phyloP scores from a whole-genome alignment of 2,797 vertebrate species.

The Syndactyla subalaris region DNA sequence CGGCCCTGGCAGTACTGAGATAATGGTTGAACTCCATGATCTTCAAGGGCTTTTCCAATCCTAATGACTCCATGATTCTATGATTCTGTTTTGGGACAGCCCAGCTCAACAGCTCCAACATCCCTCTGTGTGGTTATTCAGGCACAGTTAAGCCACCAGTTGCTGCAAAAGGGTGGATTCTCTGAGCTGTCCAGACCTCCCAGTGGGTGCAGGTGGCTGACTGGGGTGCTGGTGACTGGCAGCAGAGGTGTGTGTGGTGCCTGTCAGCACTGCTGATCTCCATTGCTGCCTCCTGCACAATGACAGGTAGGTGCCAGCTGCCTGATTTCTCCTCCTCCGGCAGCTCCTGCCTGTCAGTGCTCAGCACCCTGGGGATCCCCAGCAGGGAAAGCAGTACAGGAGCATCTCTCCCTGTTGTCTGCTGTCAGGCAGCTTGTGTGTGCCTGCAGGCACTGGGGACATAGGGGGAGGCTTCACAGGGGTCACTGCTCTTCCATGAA shows the following conservation, averaged over 20 bases:
- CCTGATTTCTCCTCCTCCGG: neutral
- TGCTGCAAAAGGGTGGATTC: neutral
- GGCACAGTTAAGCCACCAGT: neutral
- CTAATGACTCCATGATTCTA: neutral
- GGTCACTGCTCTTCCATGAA: too few relatives aligned
- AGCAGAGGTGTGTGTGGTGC: neutral
- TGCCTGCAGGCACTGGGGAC: neutral
- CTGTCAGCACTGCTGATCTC: neutral
- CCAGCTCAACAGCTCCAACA: neutral
- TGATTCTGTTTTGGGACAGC: neutral
- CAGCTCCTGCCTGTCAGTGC: conserved; percentile 1
- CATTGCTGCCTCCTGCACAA: neutral
- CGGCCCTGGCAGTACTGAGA: neutral
- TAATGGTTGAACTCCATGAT: neutral
- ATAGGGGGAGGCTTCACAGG: neutral
- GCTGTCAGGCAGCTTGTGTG: neutral
- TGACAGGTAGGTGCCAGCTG: neutral
- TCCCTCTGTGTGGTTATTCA: neutral
- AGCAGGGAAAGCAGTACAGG: neutral
- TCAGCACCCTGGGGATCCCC: neutral
- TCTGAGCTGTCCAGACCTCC: neutral
- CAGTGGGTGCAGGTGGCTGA: neutral
- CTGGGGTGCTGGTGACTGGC: neutral
- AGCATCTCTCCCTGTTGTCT: neutral
- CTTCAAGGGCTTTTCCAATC: neutral